A percentile compares a stretch with the other conserved stretches of the same genome.
Evolutionary conservation across 2,888 invertebrate species (phyloP).

Genomic region (Rotaria macrura): DNA sequence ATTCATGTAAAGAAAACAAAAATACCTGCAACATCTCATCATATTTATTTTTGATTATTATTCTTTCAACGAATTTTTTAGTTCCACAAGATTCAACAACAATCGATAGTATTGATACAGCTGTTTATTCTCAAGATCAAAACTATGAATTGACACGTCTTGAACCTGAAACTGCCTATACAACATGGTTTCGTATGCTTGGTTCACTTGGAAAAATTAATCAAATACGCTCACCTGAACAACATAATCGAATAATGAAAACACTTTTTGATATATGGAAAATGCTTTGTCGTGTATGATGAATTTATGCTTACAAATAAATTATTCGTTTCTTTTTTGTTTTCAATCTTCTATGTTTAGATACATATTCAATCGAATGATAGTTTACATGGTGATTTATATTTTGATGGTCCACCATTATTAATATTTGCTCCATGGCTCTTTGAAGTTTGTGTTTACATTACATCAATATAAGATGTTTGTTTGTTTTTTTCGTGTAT

Average conservation of each 20-base stretch:
- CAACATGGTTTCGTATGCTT: constrained; percentile 20
- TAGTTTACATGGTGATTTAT: not conserved
- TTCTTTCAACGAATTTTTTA: not conserved
- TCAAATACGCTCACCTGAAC: not conserved
- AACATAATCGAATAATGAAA: constrained; percentile 9
- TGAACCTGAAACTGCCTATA: not conserved
- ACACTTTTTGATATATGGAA: constrained; percentile 12
- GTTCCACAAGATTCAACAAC: constrained; percentile 10
- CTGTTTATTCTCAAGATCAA: not conserved
- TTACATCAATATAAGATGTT: not conserved
- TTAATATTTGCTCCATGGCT: constrained; percentile 20
- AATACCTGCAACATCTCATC: too few species aligned
- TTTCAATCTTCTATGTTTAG: not conserved
- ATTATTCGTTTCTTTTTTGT: too few species aligned
- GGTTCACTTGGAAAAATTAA: constrained; percentile 14
- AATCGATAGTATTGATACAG: not conserved
- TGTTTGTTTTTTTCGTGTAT: not conserved
- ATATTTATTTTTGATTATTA: too few species aligned
- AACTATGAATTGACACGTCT: not conserved
- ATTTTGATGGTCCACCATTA: constrained; percentile 12
- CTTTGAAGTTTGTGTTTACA: constrained; percentile 10
- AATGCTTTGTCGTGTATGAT: constrained; percentile 12
- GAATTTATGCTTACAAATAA: too few species aligned
- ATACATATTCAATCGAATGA: not conserved
- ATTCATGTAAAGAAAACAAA: constrained; percentile 15